These are phyloP conservation scores for Crax fasciolata DNA, from an alignment of 2,797 vertebrate species.

Conservation along the genomic window DNA sequence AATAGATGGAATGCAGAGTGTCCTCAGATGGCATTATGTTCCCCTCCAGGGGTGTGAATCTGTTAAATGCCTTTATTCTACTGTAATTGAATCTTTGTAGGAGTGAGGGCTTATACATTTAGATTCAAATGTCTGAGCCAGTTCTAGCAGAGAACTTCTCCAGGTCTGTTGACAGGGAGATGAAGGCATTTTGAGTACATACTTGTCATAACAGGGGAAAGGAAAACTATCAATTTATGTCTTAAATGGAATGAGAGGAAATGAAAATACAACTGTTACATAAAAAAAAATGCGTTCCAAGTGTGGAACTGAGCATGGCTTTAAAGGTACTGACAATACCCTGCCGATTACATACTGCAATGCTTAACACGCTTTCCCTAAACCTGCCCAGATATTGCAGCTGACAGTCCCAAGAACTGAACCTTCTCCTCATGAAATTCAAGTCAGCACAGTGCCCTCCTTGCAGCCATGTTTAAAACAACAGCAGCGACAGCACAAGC, in stretches of 20 bases:
- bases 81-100: background rate
- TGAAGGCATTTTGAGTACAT: background rate
- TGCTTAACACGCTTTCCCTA: background rate
- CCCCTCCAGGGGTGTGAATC: background rate
- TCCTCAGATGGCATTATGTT: background rate
- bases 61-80: background rate
- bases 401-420: background rate
- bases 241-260: background rate
- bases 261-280: background rate
- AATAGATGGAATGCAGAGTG: background rate
- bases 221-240: background rate
- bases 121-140: background rate
- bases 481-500: background rate
- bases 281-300: background rate
- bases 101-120: background rate
- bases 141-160: background rate
- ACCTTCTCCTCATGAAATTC: background rate
- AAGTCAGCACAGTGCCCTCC: background rate
- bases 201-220: slow-evolving; percentile 1
- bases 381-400: background rate
- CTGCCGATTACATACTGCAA: background rate
- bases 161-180: background rate
- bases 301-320: background rate
- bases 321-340: background rate
- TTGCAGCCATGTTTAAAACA: background rate